Evolutionary conservation across 2,113 vertebrate genomes (phyloP).

Genomic region (Lethenteron reissneri): DNA sequence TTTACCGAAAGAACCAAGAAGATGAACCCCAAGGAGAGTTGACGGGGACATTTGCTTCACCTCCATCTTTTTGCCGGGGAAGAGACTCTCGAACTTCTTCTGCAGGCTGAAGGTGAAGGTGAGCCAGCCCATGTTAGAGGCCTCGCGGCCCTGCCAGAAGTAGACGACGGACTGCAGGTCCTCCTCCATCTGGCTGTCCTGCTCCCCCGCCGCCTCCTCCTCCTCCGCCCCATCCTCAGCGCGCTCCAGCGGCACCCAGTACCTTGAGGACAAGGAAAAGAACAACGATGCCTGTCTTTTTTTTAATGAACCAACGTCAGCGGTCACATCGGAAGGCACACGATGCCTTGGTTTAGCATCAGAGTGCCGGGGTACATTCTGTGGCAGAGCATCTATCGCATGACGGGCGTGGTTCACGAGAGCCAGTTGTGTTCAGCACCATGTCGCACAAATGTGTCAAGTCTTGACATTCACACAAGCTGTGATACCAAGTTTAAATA

Average conservation of each 20-base stretch:
- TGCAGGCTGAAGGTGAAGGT: slow-evolving; percentile 4
- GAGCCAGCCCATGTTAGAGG: slow-evolving; percentile 1
- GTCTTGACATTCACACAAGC: too few species aligned
- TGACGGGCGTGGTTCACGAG: too few species aligned
- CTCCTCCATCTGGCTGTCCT: slow-evolving; percentile 1
- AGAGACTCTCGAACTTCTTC: neutral
- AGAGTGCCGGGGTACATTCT: too few species aligned
- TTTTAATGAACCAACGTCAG: too few species aligned
- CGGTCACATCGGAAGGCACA: too few species aligned
- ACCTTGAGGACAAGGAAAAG: neutral
- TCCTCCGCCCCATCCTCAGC: neutral
- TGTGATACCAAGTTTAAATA: too few species aligned
- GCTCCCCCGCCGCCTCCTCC: neutral
- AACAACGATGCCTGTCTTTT: too few species aligned
- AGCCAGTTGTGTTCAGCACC: too few species aligned
- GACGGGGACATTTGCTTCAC: slow-evolving; percentile 15
- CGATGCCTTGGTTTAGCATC: too few species aligned
- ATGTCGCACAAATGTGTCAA: too few species aligned
- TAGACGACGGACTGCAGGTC: neutral
- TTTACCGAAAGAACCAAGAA: too few species aligned
- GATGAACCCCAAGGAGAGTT: neutral
- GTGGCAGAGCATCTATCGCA: too few species aligned
- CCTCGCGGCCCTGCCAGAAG: slow-evolving; percentile 4
- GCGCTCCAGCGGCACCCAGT: slow-evolving; percentile 5
- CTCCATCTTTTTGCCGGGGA: slow-evolving; percentile 42